Conservation (phyloP, 2,888 invertebrate genomes). For the Limnephilus auricula region DNA sequence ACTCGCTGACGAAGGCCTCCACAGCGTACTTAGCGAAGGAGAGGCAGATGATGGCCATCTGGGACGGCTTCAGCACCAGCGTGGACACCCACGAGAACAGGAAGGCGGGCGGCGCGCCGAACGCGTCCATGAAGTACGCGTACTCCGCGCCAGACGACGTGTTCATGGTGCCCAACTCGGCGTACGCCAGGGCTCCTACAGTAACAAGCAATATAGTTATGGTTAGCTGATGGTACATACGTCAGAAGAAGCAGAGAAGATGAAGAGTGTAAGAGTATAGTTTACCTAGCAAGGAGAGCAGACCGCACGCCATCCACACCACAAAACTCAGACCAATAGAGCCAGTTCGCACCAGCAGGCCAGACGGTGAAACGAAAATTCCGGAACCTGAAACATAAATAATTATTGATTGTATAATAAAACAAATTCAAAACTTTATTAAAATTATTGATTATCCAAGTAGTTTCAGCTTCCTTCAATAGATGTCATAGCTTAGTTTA, state of each 20-base stretch:
- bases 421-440: too few species aligned
- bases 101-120: conserved; percentile 94
- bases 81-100: conserved; percentile 96
- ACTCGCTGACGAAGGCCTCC: conserved; percentile 91
- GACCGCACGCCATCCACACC: conserved; percentile 96
- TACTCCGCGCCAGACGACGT: conserved; percentile 97
- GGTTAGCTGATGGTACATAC: not conserved
- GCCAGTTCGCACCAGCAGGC: conserved; percentile 92
- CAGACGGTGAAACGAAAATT: conserved; percentile 98
- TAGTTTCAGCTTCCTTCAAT: too few species aligned
- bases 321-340: conserved; percentile 97
- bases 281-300: conserved; percentile 91
- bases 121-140: conserved; percentile 97
- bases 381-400: conserved; percentile 86
- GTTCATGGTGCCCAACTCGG: conserved; percentile 96
- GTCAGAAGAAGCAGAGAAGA: not conserved
- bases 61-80: conserved; percentile 93
- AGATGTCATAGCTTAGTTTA: too few species aligned
- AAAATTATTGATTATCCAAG: too few species aligned
- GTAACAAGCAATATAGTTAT: conserved; percentile 12
- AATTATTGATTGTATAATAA: too few species aligned
- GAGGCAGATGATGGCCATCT: conserved; percentile 95
- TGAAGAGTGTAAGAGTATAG: not conserved
- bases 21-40: conserved; percentile 96
- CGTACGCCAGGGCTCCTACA: conserved; percentile 93